Evolutionary conservation across 2,113 vertebrate genomes (phyloP), one percentile per base, ranked within the genome.

Genomic region (Siphamia tubifer): DNA sequence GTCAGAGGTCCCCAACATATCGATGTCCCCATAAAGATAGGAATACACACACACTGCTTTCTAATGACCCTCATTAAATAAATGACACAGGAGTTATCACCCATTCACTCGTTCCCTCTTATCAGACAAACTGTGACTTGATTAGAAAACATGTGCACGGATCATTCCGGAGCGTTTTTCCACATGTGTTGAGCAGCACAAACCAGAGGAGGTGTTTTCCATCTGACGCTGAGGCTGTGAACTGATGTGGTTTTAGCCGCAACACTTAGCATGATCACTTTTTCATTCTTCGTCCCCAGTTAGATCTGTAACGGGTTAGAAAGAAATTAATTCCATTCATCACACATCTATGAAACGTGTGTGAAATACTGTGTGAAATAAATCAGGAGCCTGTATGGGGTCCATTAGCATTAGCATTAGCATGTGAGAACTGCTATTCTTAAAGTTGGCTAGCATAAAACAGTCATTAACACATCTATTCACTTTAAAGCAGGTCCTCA

Each of bases 241-340:
- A 81, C 73, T 61, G 77, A 83, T 81, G 58, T 52, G 68, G 44
- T 57, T n/a, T n/a, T 60, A 55, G 20, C 36, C 53, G 71, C 21
- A 56, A 49, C 49, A 24, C 39, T 68, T 77, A 19, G 51, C 51
- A 48, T 52, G 66, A 80, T 83, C 71, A 58, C 57, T 65, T 89
- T 89, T 77, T 77, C 65, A 81, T 83, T 69, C 74, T 77, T 68
- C 56, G 19, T 45, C 55, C 43, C n/a, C 49, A 12, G 47, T 38
- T n/a, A 65, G 72, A 83, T 82, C 73, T 87, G 78, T 64, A 49
- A 78, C 47, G 70, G 81, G 87, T 89, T 77, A 75, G 47, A 77
- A 77, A 82, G 72, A 84, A 68, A 88, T 88, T 36, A 80, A 85
- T 55, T 77, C 62, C 75, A 86, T 82, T 74, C 49, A 87, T 83